These are phyloP conservation scores for Philereme vetulata DNA, from an alignment of 2,888 invertebrate species.

Conservation along the genomic window DNA sequence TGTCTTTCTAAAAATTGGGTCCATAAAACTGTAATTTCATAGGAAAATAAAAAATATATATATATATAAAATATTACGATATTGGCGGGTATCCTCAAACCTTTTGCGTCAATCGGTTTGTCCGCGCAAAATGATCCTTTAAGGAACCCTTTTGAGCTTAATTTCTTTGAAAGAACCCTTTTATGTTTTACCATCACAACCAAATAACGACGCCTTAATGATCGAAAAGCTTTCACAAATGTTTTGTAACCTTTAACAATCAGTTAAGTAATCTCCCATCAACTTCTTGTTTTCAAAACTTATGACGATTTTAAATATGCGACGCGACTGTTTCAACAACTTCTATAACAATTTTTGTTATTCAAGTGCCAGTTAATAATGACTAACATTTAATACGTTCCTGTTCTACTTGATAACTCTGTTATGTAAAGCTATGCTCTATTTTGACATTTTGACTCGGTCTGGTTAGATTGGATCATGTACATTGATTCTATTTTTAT, in stretches of 20 bases:
- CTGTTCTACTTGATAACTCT: too few relatives aligned
- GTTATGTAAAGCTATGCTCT: too few relatives aligned
- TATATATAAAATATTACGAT: conserved; percentile 45
- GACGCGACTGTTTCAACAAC: too few relatives aligned
- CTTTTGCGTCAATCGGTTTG: conserved; percentile 31
- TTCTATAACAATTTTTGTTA: too few relatives aligned
- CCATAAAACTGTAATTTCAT: conserved; percentile 15
- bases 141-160: conserved; percentile 31
- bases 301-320: too few relatives aligned
- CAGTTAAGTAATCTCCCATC: neutral
- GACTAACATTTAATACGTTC: too few relatives aligned
- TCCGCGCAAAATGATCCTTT: conserved; percentile 19
- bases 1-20: conserved; percentile 5
- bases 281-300: too few relatives aligned
- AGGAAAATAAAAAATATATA: too few relatives aligned
- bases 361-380: too few relatives aligned
- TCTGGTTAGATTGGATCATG: too few relatives aligned
- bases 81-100: conserved; percentile 37
- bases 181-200: conserved; percentile 42
- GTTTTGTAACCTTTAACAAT: conserved; percentile 5
- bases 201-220: conserved; percentile 37
- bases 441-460: too few relatives aligned
- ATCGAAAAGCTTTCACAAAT: conserved; percentile 14
- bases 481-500: too few relatives aligned
- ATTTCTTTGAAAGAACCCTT: conserved; percentile 36